Base-by-base conservation (phyloP, 2,113 vertebrate species). In the Orthonyx spaldingii region DNA sequence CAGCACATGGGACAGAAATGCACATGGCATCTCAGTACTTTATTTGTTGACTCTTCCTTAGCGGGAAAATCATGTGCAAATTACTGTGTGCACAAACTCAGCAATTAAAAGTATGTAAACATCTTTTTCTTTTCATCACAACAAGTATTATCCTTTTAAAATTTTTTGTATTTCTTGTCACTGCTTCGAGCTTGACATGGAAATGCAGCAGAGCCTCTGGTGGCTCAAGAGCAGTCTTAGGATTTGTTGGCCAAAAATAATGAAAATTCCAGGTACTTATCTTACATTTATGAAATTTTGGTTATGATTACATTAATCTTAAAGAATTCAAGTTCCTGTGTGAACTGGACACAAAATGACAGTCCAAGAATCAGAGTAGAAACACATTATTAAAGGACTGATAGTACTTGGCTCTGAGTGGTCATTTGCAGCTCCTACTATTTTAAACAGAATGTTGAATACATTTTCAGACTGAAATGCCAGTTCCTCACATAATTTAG, bases 21-120 rank as follows among this genome's bases (percentile, higher is more conserved):
- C 1, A 2, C 16, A 9, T 7, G 32, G 53, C 23, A 78, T 32
- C 55, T 49, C 15, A 3, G 13, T 23, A 16, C 8, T 1, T 53
- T 49, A 66, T 81, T 78, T 90, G 75, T 89, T 88, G 86, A 50
- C 78, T 87, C 47, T 63, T 35, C 28, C 55, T 59, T 37, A 39
- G 52, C 32, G 59, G 30, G 23, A 77, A 17, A 79, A 70, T 77
- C 3, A 7, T 37, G 37, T 47, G 8, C 16, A 2, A 86, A 65
- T 82, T 41, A 18, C 24, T 59, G 27, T 69, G 41, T 22, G 56
- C 68, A 55, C 46, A 83, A 74, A 55, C 21, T 77, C 30, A 14
- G 53, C 72, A 72, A 75, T 64, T 83, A 33, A 16, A 89, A 28
- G 44, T 33, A 26, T 37, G 24, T 78, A 47, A 96, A 61, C 20